Base-by-base conservation (phyloP, 2,113 vertebrate genomes). In the Sebastes schlegelii region DNA sequence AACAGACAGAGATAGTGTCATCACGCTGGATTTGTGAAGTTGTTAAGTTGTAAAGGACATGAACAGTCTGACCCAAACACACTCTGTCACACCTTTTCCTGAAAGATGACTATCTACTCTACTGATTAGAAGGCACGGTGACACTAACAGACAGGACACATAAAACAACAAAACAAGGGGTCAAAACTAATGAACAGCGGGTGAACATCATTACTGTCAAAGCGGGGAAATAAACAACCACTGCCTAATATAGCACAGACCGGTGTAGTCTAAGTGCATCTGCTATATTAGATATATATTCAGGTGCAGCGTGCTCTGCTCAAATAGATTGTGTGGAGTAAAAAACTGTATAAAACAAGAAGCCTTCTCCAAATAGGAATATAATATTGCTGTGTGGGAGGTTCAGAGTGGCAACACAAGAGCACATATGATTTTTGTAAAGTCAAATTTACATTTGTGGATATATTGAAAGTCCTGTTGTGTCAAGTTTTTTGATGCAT, bases 21-120 rank as follows among this genome's bases (percentile, higher is more conserved):
- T 73, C 69, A 43, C 74, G 13, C 21, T 65, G 77, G 79, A 70
- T 54, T 46, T 60, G 45, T 64, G 14, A 80, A 80, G 16, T 23
- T 52, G 58, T 21, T 1, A 79, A 57, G 48, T 26, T 46, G 84
- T 42, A 67, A 71, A 74, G 52, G 26, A 70, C 54, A 77, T 23
- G 9, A 45, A 79, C 54, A 34, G 54, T 79, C 67, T 72, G 70
- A 82, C 81, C 61, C 55, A 16, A 12, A 40, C 62, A 66, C 16
- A 68, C 12, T 6, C 10, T 10, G 4, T 60, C 71, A 77, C 66
- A 43, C 71, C 21, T 52, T 57, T 45, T 68, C 52, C 75, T 13
- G 9, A 34, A 21, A 43, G 19, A 70, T 34, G 34, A 34, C 34
- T 34, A 4, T 34, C 34, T 34, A 34, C 34, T 4, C 34, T 34